phyloP scores from a whole-genome alignment of 2,888 invertebrate species.

The Taphrorychus bicolor region DNA sequence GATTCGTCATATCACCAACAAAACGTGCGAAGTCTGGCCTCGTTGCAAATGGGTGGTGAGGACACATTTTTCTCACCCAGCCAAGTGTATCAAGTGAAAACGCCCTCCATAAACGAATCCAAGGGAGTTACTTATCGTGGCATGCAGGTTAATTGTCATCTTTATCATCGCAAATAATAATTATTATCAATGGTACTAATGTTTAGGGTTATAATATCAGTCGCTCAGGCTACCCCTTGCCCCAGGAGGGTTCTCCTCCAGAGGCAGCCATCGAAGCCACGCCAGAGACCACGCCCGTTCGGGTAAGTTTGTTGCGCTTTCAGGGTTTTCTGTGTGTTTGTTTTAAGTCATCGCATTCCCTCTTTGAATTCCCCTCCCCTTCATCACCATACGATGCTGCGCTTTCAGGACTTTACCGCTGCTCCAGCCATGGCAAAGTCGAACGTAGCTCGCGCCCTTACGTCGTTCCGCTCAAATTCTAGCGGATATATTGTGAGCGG shows the following conservation, averaged over 20 bases:
- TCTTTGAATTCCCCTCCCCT: neutral
- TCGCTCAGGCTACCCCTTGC: slow-evolving; percentile 26
- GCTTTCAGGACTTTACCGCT: slow-evolving; percentile 41
- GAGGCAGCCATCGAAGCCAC: slow-evolving; percentile 90
- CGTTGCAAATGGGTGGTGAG: slow-evolving; percentile 45
- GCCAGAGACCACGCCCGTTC: slow-evolving; percentile 86
- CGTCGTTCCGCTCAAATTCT: slow-evolving; percentile 57
- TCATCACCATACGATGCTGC: slow-evolving; percentile 19
- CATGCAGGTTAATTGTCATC: slow-evolving; percentile 55
- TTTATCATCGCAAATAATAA: too few species aligned
- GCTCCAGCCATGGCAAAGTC: slow-evolving; percentile 25
- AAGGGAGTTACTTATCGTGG: slow-evolving; percentile 61
- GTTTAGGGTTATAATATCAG: slow-evolving; percentile 20
- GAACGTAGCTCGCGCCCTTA: slow-evolving; percentile 40
- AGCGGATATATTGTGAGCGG: slow-evolving; percentile 62
- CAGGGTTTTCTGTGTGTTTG: slow-evolving; percentile 5
- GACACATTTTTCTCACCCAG: slow-evolving; percentile 55
- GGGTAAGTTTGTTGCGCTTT: slow-evolving; percentile 58
- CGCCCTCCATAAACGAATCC: slow-evolving; percentile 58
- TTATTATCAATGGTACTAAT: neutral
- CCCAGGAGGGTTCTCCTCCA: slow-evolving; percentile 74
- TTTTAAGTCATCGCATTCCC: neutral
- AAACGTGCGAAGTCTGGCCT: slow-evolving; percentile 49
- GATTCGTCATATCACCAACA: slow-evolving; percentile 51
- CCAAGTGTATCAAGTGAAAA: slow-evolving; percentile 53